phyloP scores from a whole-genome alignment of 2,797 vertebrate genomes.

The Sandelia bainsii region DNA sequence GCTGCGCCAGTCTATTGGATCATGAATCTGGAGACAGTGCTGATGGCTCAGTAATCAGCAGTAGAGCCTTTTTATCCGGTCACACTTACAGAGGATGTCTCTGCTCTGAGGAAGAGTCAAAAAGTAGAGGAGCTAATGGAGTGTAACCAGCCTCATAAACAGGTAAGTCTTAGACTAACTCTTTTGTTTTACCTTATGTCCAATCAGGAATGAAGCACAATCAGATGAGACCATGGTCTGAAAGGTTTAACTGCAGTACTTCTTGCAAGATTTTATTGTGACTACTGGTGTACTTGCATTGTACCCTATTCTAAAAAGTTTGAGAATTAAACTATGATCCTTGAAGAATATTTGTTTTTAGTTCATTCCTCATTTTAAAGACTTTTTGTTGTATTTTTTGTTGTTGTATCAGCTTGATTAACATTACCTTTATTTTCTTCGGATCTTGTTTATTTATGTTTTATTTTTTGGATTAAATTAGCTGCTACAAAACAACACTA shows the following conservation, averaged over 20 bases:
- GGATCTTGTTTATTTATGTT: too few relatives aligned
- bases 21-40: constrained; percentile 9
- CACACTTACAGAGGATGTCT: constrained; percentile 19
- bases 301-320: neutral
- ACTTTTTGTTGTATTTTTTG: too few relatives aligned
- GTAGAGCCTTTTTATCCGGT: constrained; percentile 23
- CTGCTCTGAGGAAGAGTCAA: constrained; percentile 14
- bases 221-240: neutral
- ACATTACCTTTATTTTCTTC: too few relatives aligned
- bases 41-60: constrained; percentile 34
- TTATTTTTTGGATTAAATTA: too few relatives aligned
- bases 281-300: too few relatives aligned
- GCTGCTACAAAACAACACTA: too few relatives aligned
- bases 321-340: neutral
- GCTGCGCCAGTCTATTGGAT: constrained; percentile 21
- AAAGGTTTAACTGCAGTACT: neutral
- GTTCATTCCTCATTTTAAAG: too few relatives aligned
- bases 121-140: constrained; percentile 13
- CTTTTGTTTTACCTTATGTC: neutral
- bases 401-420: too few relatives aligned
- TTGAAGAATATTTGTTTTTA: too few relatives aligned
- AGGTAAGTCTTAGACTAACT: neutral
- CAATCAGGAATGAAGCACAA: neutral
- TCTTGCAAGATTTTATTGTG: too few relatives aligned
- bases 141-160: constrained; percentile 6